A percentile compares a stretch with the other conserved stretches of the same genome.
Conservation (phyloP, 2,888 invertebrate species). For the Orthosia cruda region DNA sequence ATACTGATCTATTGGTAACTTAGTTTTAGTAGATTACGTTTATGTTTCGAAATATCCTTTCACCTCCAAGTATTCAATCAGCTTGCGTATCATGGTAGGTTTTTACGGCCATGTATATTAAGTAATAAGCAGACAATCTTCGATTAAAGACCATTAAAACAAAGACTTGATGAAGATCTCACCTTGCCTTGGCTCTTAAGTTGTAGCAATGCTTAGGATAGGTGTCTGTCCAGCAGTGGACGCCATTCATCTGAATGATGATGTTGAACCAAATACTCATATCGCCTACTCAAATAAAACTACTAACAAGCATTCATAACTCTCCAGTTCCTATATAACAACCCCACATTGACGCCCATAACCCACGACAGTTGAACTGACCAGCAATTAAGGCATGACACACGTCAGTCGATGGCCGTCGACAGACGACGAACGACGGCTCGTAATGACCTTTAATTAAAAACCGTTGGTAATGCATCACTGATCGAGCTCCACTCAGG, state of each 20-base stretch:
- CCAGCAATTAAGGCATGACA: slow-evolving; percentile 57
- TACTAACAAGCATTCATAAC: not conserved
- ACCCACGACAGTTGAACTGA: slow-evolving; percentile 28
- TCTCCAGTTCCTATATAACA: not conserved
- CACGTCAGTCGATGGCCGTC: slow-evolving; percentile 25
- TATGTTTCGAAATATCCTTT: not conserved
- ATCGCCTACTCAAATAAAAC: not conserved
- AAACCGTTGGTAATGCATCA: slow-evolving; percentile 44
- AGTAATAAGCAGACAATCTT: not conserved
- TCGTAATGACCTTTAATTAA: slow-evolving; percentile 56
- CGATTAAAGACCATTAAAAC: not conserved
- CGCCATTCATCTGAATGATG: not conserved
- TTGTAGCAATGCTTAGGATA: not conserved
- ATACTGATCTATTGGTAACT: not conserved
- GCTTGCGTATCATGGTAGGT: too few species aligned
- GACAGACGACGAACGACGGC: not conserved
- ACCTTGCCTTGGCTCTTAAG: not conserved
- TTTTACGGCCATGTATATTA: not conserved
- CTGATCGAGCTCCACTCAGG: slow-evolving; percentile 38
- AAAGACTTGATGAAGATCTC: too few species aligned
- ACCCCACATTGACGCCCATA: not conserved
- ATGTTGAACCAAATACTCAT: not conserved
- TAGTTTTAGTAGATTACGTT: not conserved
- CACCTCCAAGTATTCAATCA: not conserved
- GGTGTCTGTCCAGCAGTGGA: not conserved